phyloP scores from a whole-genome alignment of 2,888 invertebrate species.

The Azorinus chamasolen region DNA sequence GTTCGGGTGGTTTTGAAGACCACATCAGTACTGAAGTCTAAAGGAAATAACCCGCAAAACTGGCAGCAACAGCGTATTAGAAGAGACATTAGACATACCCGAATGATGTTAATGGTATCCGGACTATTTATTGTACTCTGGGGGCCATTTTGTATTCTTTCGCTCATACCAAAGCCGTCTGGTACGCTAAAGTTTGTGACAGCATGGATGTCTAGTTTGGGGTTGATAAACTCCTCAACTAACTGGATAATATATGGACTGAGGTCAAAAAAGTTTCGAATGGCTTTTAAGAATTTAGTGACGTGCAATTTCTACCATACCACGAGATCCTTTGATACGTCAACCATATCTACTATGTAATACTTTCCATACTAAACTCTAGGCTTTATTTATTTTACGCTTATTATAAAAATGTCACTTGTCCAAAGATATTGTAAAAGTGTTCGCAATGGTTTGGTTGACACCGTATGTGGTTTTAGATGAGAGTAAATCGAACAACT shows the following conservation, averaged over 20 bases:
- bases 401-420: no score
- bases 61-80: not conserved
- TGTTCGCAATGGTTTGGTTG: no score
- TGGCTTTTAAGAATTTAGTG: slow-evolving; percentile 1
- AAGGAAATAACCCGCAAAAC: not conserved
- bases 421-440: no score
- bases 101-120: slow-evolving; percentile 32
- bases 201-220: slow-evolving; percentile 4
- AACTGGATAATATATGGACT: slow-evolving; percentile 16
- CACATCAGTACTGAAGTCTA: not conserved
- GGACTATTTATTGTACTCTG: slow-evolving; percentile 40
- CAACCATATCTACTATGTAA: no score
- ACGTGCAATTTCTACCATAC: not conserved
- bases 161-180: not conserved
- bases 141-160: slow-evolving; percentile 14
- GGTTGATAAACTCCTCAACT: slow-evolving; percentile 7
- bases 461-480: no score
- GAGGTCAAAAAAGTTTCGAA: slow-evolving; percentile 3
- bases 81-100: slow-evolving; percentile 23
- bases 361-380: no score
- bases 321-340: no score
- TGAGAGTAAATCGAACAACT: no score
- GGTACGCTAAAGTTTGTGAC: not conserved
- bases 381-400: no score
- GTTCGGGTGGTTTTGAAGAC: no score